phyloP scores from a whole-genome alignment of 2,113 vertebrate species.

The Myxocyprinus asiaticus region DNA sequence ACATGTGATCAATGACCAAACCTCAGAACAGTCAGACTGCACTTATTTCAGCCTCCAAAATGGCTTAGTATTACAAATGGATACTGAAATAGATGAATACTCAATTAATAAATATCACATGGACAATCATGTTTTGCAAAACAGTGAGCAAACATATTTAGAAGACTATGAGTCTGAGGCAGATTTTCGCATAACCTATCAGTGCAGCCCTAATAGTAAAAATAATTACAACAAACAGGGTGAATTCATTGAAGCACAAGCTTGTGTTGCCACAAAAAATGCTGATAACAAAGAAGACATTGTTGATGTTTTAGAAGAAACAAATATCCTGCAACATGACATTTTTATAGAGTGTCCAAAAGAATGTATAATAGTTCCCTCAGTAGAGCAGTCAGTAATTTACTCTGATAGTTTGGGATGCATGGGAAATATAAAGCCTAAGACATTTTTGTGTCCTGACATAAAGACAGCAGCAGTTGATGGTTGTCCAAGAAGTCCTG shows the following conservation, averaged over 20 bases:
- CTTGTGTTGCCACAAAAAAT: neutral
- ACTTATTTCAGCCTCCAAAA: neutral
- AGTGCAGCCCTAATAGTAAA: neutral
- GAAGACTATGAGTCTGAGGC: neutral
- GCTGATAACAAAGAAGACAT: neutral
- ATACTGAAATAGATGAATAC: neutral
- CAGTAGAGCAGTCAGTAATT: slow-evolving; percentile 46
- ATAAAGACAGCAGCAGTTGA: neutral
- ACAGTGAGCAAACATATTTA: neutral
- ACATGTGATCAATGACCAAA: neutral
- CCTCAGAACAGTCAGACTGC: neutral
- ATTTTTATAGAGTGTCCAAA: neutral
- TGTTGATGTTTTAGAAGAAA: neutral
- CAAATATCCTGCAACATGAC: no score
- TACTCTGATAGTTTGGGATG: slow-evolving; percentile 33
- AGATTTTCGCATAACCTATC: neutral
- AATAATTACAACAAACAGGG: neutral
- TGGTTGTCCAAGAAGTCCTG: neutral
- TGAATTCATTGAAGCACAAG: slow-evolving; percentile 1
- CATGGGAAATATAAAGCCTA: neutral
- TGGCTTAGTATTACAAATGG: slow-evolving; percentile 2
- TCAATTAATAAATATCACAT: slow-evolving; percentile 4
- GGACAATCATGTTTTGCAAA: neutral
- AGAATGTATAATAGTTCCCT: slow-evolving; percentile 30
- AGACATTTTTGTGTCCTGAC: slow-evolving; percentile 10